Conservation (phyloP, 1,140 invertebrate genomes). For the Zaprionus capensis region DNA sequence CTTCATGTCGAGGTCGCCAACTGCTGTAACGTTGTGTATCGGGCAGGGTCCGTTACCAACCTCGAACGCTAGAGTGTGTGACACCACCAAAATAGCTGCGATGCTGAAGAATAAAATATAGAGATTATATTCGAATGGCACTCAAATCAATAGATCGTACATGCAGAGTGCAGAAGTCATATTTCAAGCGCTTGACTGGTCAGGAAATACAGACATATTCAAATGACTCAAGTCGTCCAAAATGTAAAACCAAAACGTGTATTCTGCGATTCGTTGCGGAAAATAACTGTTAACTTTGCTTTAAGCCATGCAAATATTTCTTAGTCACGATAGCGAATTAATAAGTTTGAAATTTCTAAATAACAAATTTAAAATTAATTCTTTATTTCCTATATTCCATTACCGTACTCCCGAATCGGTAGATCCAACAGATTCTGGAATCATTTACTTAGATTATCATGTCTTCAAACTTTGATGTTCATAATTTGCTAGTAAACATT, state of each 20-base stretch:
- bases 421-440: too few relatives aligned
- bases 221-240: not conserved
- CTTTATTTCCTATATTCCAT: too few relatives aligned
- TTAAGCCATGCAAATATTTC: not conserved
- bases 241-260: not conserved
- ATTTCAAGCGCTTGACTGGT: not conserved
- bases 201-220: not conserved
- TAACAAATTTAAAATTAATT: too few relatives aligned
- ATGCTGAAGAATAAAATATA: not conserved
- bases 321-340: not conserved
- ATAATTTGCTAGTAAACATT: not conserved
- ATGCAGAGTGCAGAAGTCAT: not conserved
- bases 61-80: not conserved
- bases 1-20: constrained; percentile 37
- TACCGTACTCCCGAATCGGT: too few relatives aligned
- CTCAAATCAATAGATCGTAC: not conserved
- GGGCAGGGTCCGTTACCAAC: constrained; percentile 20
- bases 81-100: not conserved
- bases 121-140: not conserved
- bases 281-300: not conserved
- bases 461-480: not conserved
- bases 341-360: too few relatives aligned
- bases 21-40: constrained; percentile 30
- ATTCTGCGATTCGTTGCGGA: not conserved
- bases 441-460: too few relatives aligned